Evolutionary conservation across 2,113 vertebrate genomes (phyloP).

Genomic region (Litocranius walleri): DNA sequence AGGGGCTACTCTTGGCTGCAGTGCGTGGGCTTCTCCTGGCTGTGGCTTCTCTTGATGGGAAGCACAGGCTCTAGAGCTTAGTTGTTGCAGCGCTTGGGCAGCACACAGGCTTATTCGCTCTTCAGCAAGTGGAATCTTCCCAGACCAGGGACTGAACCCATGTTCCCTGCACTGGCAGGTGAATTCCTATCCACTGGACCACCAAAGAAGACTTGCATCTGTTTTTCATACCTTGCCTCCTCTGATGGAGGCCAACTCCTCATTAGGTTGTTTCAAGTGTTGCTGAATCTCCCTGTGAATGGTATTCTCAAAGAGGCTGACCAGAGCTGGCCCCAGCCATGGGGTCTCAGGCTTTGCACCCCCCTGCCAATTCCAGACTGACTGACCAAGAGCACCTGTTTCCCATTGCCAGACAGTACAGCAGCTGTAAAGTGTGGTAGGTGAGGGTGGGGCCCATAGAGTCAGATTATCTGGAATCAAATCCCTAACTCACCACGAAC

Average conservation of each 20-base stretch:
- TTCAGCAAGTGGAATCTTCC: not conserved
- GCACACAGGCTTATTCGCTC: not conserved
- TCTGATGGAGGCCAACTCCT: not conserved
- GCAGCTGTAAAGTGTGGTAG: fast-evolving
- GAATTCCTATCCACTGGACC: not conserved
- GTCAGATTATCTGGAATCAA: not conserved
- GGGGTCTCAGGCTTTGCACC: not conserved
- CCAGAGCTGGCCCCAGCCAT: not conserved
- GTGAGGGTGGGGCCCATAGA: fast-evolving
- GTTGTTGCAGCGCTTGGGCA: not conserved
- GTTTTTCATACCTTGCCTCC: not conserved
- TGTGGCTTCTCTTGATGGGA: not conserved
- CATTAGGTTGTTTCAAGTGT: not conserved
- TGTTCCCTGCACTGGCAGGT: not conserved
- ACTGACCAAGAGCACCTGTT: not conserved
- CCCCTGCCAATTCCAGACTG: not conserved
- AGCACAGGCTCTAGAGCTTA: fast-evolving
- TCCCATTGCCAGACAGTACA: not conserved
- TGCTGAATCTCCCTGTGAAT: not conserved
- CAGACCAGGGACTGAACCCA: not conserved
- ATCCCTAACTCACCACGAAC: not conserved
- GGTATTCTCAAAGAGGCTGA: not conserved
- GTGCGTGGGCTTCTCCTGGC: not conserved
- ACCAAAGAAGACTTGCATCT: not conserved
- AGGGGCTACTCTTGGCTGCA: not conserved